A percentile compares a stretch with the other conserved stretches of the same genome.
Evolutionary conservation across 2,888 invertebrate species (phyloP).

Genomic region (Ethmia dodecea): DNA sequence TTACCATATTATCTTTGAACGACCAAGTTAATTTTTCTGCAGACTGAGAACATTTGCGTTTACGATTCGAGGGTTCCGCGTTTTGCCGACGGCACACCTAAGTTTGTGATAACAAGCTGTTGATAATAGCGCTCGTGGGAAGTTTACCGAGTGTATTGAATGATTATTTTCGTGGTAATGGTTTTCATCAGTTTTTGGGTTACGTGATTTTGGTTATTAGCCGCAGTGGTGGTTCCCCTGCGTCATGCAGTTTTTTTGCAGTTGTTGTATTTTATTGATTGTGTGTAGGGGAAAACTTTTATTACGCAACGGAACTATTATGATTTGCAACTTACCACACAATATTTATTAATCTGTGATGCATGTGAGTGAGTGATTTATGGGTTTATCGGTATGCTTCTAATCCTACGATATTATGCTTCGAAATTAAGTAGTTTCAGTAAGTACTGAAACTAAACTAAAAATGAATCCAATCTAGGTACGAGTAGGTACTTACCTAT

Average conservation of each 20-base stretch:
- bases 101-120: conserved; percentile 33
- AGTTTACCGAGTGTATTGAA: conserved; percentile 55
- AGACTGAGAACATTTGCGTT: not conserved
- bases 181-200: conserved; percentile 46
- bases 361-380: no score
- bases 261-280: no score
- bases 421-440: no score
- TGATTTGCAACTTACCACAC: no score
- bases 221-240: not conserved
- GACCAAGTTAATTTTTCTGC: conserved; percentile 19
- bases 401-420: no score
- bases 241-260: not conserved
- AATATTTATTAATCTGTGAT: no score
- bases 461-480: no score
- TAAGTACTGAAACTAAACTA: no score
- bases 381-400: no score
- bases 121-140: conserved; percentile 54
- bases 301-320: no score
- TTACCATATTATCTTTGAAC: conserved; percentile 18
- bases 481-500: no score
- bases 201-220: conserved; percentile 35
- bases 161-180: conserved; percentile 50
- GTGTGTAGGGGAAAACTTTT: no score
- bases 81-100: conserved; percentile 25
- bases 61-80: conserved; percentile 14